Evolutionary conservation across 2,113 vertebrate species (phyloP).

Genomic region (Electrona antarctica): DNA sequence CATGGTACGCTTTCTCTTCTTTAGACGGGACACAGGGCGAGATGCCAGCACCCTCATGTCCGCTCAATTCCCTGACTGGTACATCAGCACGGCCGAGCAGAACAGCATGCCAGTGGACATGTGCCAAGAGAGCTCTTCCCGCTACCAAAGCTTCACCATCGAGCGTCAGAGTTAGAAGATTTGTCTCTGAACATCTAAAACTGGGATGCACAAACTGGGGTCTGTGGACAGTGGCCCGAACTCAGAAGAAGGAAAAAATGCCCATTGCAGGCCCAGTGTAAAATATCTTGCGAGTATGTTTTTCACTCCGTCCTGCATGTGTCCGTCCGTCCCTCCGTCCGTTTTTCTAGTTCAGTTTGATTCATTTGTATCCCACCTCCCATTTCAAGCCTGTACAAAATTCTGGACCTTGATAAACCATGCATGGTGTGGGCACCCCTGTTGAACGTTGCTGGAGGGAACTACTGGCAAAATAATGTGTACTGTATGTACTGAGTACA

Average conservation of each 20-base stretch:
- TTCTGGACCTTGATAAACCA: too few relatives aligned
- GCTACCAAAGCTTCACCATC: slow-evolving; percentile 55
- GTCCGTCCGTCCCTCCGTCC: too few relatives aligned
- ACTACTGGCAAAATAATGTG: slow-evolving; percentile 1
- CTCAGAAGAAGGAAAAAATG: too few relatives aligned
- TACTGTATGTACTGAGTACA: slow-evolving; percentile 72
- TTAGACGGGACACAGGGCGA: slow-evolving; percentile 47
- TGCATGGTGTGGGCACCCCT: background rate
- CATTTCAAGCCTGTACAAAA: too few relatives aligned
- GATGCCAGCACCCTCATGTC: slow-evolving; percentile 67
- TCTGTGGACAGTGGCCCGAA: too few relatives aligned
- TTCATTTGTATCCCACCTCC: too few relatives aligned
- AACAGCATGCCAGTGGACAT: slow-evolving; percentile 55
- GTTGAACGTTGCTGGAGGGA: background rate
- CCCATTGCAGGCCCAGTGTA: too few relatives aligned
- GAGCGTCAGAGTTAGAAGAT: slow-evolving; percentile 5
- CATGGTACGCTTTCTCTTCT: slow-evolving; percentile 68
- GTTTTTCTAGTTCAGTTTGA: too few relatives aligned
- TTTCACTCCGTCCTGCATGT: too few relatives aligned
- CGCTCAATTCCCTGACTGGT: slow-evolving; percentile 59
- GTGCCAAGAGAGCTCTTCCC: slow-evolving; percentile 23
- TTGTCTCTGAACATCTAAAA: background rate
- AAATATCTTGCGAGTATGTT: too few relatives aligned
- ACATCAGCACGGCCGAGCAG: slow-evolving; percentile 63
- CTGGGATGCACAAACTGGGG: too few relatives aligned